phyloP scores from a whole-genome alignment of 2,888 invertebrate genomes.

The Hemithea aestivaria region DNA sequence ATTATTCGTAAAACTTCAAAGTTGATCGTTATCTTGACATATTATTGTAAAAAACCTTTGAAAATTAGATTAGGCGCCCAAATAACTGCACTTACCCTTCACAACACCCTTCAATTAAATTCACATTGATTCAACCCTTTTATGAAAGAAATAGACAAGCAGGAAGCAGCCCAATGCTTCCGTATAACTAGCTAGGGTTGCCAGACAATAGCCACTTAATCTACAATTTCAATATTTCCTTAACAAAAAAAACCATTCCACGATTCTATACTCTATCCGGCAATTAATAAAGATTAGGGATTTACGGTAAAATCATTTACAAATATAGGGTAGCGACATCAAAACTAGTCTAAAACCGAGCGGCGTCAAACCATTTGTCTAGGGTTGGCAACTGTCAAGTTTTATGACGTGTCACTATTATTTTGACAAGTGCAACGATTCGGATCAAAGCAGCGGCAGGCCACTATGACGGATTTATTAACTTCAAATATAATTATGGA shows the following conservation, averaged over 20 bases:
- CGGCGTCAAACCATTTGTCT: conserved; percentile 46
- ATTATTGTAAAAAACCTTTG: conserved; percentile 38
- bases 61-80: conserved; percentile 40
- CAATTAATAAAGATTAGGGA: conserved; percentile 27
- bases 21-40: conserved; percentile 15
- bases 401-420: conserved; percentile 56
- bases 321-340: conserved; percentile 23
- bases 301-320: conserved; percentile 11
- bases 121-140: conserved; percentile 64
- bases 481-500: conserved; percentile 13
- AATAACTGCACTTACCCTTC: conserved; percentile 47
- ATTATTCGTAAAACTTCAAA: no score
- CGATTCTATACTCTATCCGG: conserved; percentile 31
- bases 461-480: conserved; percentile 30
- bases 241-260: conserved; percentile 10
- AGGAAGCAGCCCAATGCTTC: conserved; percentile 56
- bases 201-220: conserved; percentile 47
- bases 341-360: conserved; percentile 54
- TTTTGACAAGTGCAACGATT: conserved; percentile 57
- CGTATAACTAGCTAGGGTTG: conserved; percentile 46
- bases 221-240: conserved; percentile 39
- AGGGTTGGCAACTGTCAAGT: conserved; percentile 52
- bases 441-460: conserved; percentile 32
- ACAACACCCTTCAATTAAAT: conserved; percentile 68
- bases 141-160: conserved; percentile 53